phyloP scores from a whole-genome alignment of 2,797 vertebrate species.

The Potorous gilbertii region DNA sequence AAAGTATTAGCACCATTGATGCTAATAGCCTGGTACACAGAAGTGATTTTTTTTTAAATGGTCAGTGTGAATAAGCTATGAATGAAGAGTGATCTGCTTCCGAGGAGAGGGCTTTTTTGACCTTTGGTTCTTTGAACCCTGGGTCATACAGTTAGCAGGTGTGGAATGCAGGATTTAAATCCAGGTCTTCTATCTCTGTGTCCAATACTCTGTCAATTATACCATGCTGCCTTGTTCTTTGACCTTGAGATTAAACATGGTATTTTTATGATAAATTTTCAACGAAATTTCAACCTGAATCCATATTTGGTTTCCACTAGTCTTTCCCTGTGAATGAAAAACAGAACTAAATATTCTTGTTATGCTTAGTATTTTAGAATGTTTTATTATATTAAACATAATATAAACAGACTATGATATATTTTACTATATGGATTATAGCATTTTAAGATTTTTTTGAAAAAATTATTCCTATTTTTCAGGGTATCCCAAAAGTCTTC shows the following conservation, averaged over 20 bases:
- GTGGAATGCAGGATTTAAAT: neutral
- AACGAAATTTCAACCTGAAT: constrained; percentile 67
- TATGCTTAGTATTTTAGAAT: constrained; percentile 25
- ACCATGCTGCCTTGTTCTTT: neutral
- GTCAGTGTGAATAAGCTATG: neutral
- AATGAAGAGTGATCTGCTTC: neutral
- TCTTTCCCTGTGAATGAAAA: constrained; percentile 25
- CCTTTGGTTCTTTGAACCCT: neutral
- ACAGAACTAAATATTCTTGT: neutral
- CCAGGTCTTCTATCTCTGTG: neutral
- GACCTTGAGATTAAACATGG: constrained; percentile 63
- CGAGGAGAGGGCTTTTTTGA: neutral
- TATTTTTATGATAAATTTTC: constrained; percentile 74
- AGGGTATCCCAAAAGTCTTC: neutral
- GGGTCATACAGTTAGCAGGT: neutral
- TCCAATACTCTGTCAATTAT: neutral
- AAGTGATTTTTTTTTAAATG: neutral
- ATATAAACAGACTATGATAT: constrained; percentile 37
- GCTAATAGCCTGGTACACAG: neutral
- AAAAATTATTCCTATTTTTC: constrained; percentile 3
- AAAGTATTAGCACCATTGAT: neutral
- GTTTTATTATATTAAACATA: constrained; percentile 12
- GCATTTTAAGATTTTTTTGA: neutral
- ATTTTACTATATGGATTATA: constrained; percentile 34
- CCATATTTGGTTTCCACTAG: constrained; percentile 41